Evolutionary conservation across 2,888 invertebrate genomes (phyloP).

Genomic region (Cerastis rubricosa): DNA sequence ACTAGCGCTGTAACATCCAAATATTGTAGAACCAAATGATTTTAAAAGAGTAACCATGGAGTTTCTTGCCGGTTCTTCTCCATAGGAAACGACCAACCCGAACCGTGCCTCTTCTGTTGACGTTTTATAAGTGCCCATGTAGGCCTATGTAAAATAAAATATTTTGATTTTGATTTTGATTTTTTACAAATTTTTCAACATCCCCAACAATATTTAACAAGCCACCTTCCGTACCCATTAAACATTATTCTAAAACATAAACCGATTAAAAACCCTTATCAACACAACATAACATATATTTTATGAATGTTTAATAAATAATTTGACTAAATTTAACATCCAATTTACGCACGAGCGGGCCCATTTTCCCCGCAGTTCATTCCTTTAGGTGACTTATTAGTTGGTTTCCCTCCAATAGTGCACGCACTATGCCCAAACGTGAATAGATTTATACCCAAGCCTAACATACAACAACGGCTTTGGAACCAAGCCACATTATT

Average conservation of each 20-base stretch:
- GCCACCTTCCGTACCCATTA: conserved; percentile 18
- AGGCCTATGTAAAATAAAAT: too few species aligned
- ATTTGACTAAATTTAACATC: conserved; percentile 56
- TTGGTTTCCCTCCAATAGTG: conserved; percentile 65
- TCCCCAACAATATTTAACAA: conserved; percentile 25
- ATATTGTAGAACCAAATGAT: too few species aligned
- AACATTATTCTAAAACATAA: conserved; percentile 41
- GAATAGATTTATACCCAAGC: conserved; percentile 67
- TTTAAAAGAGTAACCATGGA: too few species aligned
- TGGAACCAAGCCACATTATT: conserved; percentile 36
- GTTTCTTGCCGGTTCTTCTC: too few species aligned
- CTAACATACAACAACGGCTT: conserved; percentile 31
- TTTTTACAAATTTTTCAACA: conserved; percentile 32
- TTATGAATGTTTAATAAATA: conserved; percentile 57
- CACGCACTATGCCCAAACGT: conserved; percentile 70
- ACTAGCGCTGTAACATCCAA: too few species aligned
- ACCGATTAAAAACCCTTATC: conserved; percentile 54
- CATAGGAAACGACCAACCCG: too few species aligned
- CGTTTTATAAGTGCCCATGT: too few species aligned
- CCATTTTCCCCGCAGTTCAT: conserved; percentile 56
- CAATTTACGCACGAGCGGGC: conserved; percentile 41
- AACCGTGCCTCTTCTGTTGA: too few species aligned
- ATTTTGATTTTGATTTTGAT: too few species aligned
- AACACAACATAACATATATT: conserved; percentile 52
- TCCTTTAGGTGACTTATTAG: conserved; percentile 67